phyloP scores from a whole-genome alignment of 2,888 invertebrate species.

The Chydorus sphaericus region DNA sequence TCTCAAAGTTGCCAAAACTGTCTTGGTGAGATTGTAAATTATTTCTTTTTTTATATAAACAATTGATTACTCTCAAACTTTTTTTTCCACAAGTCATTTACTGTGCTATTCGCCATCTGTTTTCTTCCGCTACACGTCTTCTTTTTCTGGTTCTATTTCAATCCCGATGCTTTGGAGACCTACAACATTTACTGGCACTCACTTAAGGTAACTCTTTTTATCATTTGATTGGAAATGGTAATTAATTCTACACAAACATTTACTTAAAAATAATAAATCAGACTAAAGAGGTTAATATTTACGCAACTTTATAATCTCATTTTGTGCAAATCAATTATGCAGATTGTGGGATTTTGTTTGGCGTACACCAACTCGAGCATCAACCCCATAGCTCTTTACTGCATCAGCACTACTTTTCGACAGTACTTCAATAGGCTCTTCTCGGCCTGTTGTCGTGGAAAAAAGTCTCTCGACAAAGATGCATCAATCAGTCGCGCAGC shows the following conservation, averaged over 20 bases:
- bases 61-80: too few relatives aligned
- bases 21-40: conserved; percentile 43
- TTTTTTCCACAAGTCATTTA: conserved; percentile 42
- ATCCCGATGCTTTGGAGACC: conserved; percentile 44
- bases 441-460: conserved; percentile 54
- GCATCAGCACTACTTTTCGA: conserved; percentile 80
- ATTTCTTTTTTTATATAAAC: too few relatives aligned
- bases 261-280: too few relatives aligned
- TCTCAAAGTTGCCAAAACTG: conserved; percentile 56
- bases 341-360: conserved; percentile 70
- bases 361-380: conserved; percentile 79
- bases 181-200: conserved; percentile 49
- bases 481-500: too few relatives aligned
- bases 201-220: too few relatives aligned
- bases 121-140: conserved; percentile 70
- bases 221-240: too few relatives aligned
- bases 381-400: conserved; percentile 83
- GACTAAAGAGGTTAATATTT: too few relatives aligned
- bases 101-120: conserved; percentile 70
- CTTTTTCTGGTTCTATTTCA: conserved; percentile 70
- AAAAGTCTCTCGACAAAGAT: too few relatives aligned
- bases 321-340: too few relatives aligned
- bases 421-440: conserved; percentile 80
- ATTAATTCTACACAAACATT: too few relatives aligned
- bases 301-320: too few relatives aligned